Evolutionary conservation across 2,888 invertebrate species (phyloP).

Genomic region (Meteorus colon): DNA sequence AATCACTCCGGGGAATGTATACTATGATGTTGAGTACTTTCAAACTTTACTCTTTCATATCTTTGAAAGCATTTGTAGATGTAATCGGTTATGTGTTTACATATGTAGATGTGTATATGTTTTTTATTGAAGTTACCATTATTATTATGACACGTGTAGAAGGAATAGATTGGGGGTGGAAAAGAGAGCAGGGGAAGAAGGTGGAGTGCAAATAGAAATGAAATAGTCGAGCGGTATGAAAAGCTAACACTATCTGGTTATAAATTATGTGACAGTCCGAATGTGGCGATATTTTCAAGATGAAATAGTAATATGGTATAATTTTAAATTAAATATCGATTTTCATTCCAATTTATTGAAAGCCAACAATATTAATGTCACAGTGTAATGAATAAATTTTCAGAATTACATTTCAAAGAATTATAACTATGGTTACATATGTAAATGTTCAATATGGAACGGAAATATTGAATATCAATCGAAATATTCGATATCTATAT

Average conservation of each 20-base stretch:
- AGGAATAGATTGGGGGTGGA: neutral
- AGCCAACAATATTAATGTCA: neutral
- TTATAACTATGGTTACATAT: neutral
- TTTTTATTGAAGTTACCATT: neutral
- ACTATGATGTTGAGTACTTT: neutral
- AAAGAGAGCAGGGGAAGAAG: neutral
- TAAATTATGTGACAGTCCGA: neutral
- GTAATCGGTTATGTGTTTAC: neutral
- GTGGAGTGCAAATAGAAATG: conserved; percentile 5
- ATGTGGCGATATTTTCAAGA: neutral
- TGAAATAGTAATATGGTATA: conserved; percentile 5
- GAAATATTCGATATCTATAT: no score
- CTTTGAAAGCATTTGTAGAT: neutral
- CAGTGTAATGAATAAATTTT: neutral
- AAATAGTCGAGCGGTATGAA: neutral
- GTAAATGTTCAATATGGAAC: neutral
- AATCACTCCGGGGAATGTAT: neutral
- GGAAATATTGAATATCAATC: no score
- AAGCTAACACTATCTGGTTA: neutral
- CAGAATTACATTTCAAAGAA: neutral
- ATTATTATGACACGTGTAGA: neutral
- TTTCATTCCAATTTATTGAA: neutral
- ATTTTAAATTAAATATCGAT: conserved; percentile 1
- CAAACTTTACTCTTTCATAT: neutral
- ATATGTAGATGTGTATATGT: neutral